Base-by-base conservation (phyloP, 1,140 invertebrate genomes). In the Drosophila orena region DNA sequence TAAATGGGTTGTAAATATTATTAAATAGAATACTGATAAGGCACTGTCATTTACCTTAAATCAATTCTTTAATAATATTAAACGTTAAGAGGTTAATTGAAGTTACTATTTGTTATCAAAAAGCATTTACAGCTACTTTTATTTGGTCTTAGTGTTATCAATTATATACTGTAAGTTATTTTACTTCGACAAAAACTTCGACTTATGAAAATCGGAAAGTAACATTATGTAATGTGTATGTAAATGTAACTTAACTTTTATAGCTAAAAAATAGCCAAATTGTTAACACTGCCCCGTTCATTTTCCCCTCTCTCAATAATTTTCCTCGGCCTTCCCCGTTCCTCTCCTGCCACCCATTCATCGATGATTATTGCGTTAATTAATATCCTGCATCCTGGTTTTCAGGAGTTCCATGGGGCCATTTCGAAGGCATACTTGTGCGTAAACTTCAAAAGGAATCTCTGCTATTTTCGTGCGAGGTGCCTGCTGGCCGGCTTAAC, bases 301-400 rank as follows among this genome's bases (percentile, higher is more conserved):
- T 10, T 34, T 60, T 60, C 53, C 55, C 44, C 43, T 42, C 24
- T 47, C 44, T 46, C n/a, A 35, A 42, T 53, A 22, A 42, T 42
- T 62, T 59, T 34, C 14, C 55, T 46, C 40, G 43, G 24, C 30
- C 8, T 20, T 58, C 22, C 47, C 57, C 52, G 52, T 64, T 49
- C 43, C 43, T 43, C 43, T 46, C 57, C 58, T 50, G 40, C 27
- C 20, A 58, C 8, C 60, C 79, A 84, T 88, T 91, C 79, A 91
- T 91, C 83, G 79, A 88, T 91, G 88, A 91, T 91, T 91, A 91
- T 91, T 91, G 88, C 88, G 88, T 91, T 91, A 91, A 91, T 91
- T 89, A 89, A 89, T 88, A 91, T 91, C 83, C 88, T 76, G 65
- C 43, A 71, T 70, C 50, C 68, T 70, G 68, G 65, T 14, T 57